Conservation (phyloP, 2,113 vertebrate genomes). For the Ciconia boyciana region DNA sequence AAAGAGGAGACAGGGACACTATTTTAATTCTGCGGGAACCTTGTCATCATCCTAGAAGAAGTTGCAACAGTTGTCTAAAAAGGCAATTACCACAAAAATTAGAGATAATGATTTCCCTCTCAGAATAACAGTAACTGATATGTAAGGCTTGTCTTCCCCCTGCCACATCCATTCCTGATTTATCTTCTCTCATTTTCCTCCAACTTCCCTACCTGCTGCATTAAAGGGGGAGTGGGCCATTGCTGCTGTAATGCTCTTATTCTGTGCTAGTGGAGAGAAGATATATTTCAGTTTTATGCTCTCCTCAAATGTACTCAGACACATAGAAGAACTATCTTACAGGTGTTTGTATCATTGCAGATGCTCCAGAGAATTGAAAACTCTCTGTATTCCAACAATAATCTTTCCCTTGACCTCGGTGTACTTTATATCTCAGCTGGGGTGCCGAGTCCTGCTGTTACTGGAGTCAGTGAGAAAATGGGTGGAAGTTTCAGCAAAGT, state of each 20-base stretch:
- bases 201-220: neutral
- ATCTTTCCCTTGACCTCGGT: neutral
- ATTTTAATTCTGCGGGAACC: neutral
- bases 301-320: slow-evolving; percentile 8
- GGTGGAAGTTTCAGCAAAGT: neutral
- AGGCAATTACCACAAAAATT: neutral
- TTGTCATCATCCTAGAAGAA: neutral
- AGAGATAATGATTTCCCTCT: neutral
- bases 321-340: slow-evolving; percentile 11
- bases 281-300: slow-evolving; percentile 41
- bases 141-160: neutral
- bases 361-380: neutral
- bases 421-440: neutral
- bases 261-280: neutral
- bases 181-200: neutral
- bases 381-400: neutral
- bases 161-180: neutral
- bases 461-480: neutral
- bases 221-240: neutral
- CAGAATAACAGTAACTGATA: neutral
- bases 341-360: slow-evolving; percentile 21
- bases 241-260: slow-evolving; percentile 1
- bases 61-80: slow-evolving; percentile 34
- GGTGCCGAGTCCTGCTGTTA: neutral
- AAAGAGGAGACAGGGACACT: neutral